Evolutionary conservation across 2,888 invertebrate species (phyloP).

Genomic region (Chrysomela aeneicollis): DNA sequence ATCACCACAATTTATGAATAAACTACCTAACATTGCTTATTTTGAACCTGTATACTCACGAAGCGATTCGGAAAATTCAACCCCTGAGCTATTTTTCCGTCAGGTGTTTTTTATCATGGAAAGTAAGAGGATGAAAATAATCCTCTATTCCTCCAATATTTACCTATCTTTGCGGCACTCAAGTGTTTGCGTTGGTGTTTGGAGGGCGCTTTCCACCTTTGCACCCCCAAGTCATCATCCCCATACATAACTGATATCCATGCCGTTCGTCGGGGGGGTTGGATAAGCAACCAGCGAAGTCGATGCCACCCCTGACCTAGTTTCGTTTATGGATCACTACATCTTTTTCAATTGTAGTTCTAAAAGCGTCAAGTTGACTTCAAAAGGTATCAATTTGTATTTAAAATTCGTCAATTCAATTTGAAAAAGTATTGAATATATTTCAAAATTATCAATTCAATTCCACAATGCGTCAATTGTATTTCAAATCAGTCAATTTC

Average conservation of each 20-base stretch:
- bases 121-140: slow-evolving; percentile 42
- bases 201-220: slow-evolving; percentile 26
- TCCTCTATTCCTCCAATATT: slow-evolving; percentile 44
- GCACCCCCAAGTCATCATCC: neutral
- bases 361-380: no score
- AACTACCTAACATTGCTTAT: no score
- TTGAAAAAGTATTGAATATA: no score
- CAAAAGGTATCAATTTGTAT: no score
- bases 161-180: slow-evolving; percentile 36
- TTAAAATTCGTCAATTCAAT: no score
- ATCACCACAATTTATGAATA: no score
- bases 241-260: slow-evolving; percentile 32
- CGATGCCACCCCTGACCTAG: slow-evolving; percentile 22
- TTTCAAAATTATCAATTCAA: no score
- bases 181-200: slow-evolving; percentile 39
- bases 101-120: slow-evolving; percentile 40
- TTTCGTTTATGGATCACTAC: slow-evolving; percentile 23
- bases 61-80: slow-evolving; percentile 20
- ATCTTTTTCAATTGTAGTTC: no score
- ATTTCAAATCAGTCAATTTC: no score
- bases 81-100: slow-evolving; percentile 35
- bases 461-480: no score
- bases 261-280: slow-evolving; percentile 18
- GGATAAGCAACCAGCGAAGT: slow-evolving; percentile 38
- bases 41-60: neutral